Evolutionary conservation across 2,113 vertebrate genomes (phyloP).

Genomic region (Nettapus auritus): DNA sequence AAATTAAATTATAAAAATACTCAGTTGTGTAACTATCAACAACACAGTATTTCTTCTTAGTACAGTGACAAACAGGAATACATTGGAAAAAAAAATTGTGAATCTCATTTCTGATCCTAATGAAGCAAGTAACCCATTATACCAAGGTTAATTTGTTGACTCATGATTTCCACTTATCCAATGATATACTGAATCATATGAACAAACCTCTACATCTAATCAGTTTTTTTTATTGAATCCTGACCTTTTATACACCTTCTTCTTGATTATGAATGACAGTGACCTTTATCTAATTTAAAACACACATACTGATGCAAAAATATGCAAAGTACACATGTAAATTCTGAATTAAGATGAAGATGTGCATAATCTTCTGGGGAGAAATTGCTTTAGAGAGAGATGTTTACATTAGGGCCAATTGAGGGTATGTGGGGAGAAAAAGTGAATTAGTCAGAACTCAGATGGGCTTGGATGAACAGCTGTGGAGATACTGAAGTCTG

Average conservation of each 20-base stretch:
- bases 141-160: conserved; percentile 80
- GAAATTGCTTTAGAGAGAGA: conserved; percentile 72
- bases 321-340: conserved; percentile 85
- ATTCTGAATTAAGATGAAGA: conserved; percentile 81
- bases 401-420: conserved; percentile 67
- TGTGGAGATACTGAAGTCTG: conserved; percentile 50
- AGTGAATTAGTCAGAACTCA: conserved; percentile 65
- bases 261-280: conserved; percentile 88
- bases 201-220: conserved; percentile 82
- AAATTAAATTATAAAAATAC: conserved; percentile 63
- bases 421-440: conserved; percentile 37
- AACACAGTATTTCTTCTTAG: conserved; percentile 27
- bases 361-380: conserved; percentile 68
- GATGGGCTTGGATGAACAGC: conserved; percentile 51
- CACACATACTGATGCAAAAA: conserved; percentile 82
- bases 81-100: conserved; percentile 5
- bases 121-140: conserved; percentile 72
- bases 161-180: conserved; percentile 79
- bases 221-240: conserved; percentile 80
- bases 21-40: conserved; percentile 21
- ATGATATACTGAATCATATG: conserved; percentile 77
- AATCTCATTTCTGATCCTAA: conserved; percentile 72
- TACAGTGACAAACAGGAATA: conserved; percentile 41
- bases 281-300: conserved; percentile 86
- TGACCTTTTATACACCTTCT: conserved; percentile 85